Evolutionary conservation across 2,113 vertebrate species (phyloP), one percentile per base, ranked within the genome.

Genomic region (Erinaceus europaeus): DNA sequence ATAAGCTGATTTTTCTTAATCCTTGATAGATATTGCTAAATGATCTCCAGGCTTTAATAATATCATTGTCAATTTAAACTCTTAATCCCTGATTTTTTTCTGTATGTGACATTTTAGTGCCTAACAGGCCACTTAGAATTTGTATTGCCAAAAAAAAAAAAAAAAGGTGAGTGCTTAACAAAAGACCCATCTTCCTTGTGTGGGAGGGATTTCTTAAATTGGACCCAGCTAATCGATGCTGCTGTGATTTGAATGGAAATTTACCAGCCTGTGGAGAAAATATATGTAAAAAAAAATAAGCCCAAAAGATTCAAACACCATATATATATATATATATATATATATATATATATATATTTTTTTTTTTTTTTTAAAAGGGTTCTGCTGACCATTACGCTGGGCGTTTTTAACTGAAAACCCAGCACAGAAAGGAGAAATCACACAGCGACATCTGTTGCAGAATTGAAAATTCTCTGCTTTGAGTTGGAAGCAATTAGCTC

Each of bases 391-490:
- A 42, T n/a, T 71, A 21, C 1, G 0, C 18, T 50, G 18, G 91
- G 75, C 76, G 50, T 88, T 92, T 91, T 94, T 83, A 88, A 81
- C 86, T 48, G 55, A 59, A 48, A 84, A 90, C 9, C 72, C 82
- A 73, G 75, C 78, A 55, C 34, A 61, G 83, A 92, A 93, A 93
- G 90, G 59, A 65, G 85, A 92, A 95, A 92, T 71, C 36, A 40
- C 90, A 15, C 82, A 74, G 91, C 52, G 65, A 38, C 81, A 87
- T 59, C 27, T 94, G 90, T 94, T 95, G 95, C 95, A 6, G 90
- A 68, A 95, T 9, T 25, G 38, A 90, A 32, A 92, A 69, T 71
- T 93, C 88, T 79, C 90, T 53, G 0, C 23, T 90, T 21, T 3
- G 79, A 72, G n/a, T 86, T 42, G 25, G 7, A 52, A 65, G 15